These are phyloP conservation scores for Phyllotreta striolata DNA, from an alignment of 2,888 invertebrate genomes.

Conservation along the genomic window DNA sequence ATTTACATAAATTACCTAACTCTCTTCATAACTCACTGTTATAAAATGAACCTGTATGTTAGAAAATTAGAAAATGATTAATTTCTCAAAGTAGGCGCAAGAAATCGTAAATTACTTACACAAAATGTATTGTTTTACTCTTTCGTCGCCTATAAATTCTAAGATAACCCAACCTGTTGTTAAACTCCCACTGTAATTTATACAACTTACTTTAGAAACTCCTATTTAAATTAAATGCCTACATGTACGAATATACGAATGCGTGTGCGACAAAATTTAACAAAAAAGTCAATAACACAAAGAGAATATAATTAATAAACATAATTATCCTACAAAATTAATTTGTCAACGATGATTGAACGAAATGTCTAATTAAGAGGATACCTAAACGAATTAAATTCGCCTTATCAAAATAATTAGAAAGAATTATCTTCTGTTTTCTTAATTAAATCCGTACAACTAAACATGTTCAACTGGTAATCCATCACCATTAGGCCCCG, in stretches of 20 bases:
- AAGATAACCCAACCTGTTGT: slow-evolving; percentile 12
- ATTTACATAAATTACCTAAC: too few relatives aligned
- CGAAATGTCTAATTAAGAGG: neutral
- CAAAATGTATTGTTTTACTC: slow-evolving; percentile 17
- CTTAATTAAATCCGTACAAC: slow-evolving; percentile 10
- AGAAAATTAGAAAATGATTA: neutral
- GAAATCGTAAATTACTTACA: slow-evolving; percentile 10
- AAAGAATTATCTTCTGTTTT: slow-evolving; percentile 2
- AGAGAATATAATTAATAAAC: too few relatives aligned
- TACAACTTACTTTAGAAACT: slow-evolving; percentile 8
- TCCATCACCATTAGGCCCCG: slow-evolving; percentile 9
- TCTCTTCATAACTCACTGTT: too few relatives aligned
- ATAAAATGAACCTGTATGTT: too few relatives aligned
- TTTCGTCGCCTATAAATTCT: slow-evolving; percentile 9
- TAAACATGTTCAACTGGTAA: slow-evolving; percentile 13
- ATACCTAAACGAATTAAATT: slow-evolving; percentile 1
- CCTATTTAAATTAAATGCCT: neutral
- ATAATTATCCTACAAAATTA: too few relatives aligned
- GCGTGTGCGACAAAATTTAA: too few relatives aligned
- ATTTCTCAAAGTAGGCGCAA: slow-evolving; percentile 4
- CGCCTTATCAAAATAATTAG: slow-evolving; percentile 8
- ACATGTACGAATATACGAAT: too few relatives aligned
- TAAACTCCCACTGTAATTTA: slow-evolving; percentile 12
- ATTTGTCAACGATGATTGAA: too few relatives aligned
- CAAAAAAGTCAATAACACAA: too few relatives aligned